Evolutionary conservation across 2,888 invertebrate species (phyloP).

Genomic region (Netelia melanura): DNA sequence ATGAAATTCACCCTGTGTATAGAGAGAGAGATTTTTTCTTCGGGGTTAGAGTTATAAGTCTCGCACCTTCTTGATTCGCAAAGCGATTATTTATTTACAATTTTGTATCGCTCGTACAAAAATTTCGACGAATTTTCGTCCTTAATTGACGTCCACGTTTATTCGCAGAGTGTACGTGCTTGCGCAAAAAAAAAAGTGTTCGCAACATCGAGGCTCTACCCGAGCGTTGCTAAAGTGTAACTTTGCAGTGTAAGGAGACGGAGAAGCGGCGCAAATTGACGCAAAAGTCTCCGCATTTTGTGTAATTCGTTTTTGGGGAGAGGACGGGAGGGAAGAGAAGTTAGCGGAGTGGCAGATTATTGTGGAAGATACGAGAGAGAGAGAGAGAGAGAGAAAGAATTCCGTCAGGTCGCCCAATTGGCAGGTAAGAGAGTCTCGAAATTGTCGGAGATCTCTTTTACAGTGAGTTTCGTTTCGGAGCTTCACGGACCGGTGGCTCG

Average conservation of each 20-base stretch:
- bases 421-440: slow-evolving; percentile 27
- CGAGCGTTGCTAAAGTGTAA: neutral
- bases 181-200: neutral
- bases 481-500: slow-evolving; percentile 81
- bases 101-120: slow-evolving; percentile 49
- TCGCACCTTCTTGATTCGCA: slow-evolving; percentile 31
- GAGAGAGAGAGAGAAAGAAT: slow-evolving; percentile 8
- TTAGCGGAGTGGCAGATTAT: neutral
- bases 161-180: neutral
- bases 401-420: slow-evolving; percentile 2
- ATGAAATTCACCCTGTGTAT: too few relatives aligned
- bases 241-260: neutral
- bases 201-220: neutral
- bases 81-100: too few relatives aligned
- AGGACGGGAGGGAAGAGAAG: neutral
- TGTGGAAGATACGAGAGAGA: slow-evolving; percentile 23
- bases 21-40: neutral
- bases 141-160: neutral
- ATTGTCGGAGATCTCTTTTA: slow-evolving; percentile 31
- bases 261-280: slow-evolving; percentile 13
- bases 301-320: slow-evolving; percentile 15
- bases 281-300: slow-evolving; percentile 45
- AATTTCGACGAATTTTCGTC: slow-evolving; percentile 10
- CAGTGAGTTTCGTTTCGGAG: slow-evolving; percentile 78
- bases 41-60: slow-evolving; percentile 79